Evolutionary conservation across 2,113 vertebrate genomes (phyloP).

Genomic region (Lanius collurio): DNA sequence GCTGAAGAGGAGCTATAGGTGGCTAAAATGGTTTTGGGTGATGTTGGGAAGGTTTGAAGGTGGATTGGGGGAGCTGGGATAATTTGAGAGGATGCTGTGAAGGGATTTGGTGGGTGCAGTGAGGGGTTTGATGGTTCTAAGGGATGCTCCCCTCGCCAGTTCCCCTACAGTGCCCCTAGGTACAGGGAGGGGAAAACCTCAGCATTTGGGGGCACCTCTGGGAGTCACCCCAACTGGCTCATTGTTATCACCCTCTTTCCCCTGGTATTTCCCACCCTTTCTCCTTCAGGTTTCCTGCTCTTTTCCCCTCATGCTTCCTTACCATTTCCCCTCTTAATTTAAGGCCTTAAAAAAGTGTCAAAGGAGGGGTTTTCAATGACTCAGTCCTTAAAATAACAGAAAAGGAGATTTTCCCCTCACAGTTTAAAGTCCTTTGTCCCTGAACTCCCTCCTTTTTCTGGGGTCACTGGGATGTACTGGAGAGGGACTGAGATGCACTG

Average conservation of each 20-base stretch:
- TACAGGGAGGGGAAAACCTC: background rate
- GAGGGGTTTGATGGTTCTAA: background rate
- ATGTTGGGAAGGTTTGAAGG: background rate
- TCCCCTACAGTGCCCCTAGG: background rate
- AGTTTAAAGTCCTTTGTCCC: background rate
- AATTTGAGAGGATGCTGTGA: background rate
- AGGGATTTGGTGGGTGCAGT: background rate
- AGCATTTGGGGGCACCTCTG: background rate
- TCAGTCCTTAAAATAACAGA: background rate
- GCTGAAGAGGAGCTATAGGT: background rate
- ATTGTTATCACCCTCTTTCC: background rate
- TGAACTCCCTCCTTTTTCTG: background rate
- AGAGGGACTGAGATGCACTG: background rate
- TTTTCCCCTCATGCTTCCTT: background rate
- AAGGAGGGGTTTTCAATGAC: accelerated
- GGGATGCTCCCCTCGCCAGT: background rate
- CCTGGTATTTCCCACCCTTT: background rate
- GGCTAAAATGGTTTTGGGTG: background rate
- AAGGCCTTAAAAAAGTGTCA: background rate
- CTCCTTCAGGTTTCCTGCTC: background rate
- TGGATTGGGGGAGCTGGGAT: background rate
- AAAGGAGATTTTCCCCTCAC: background rate
- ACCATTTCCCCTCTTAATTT: background rate
- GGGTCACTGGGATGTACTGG: background rate
- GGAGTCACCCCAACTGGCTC: background rate